phyloP scores from a whole-genome alignment of 2,888 invertebrate genomes.

The Drosophila sordidapex region DNA sequence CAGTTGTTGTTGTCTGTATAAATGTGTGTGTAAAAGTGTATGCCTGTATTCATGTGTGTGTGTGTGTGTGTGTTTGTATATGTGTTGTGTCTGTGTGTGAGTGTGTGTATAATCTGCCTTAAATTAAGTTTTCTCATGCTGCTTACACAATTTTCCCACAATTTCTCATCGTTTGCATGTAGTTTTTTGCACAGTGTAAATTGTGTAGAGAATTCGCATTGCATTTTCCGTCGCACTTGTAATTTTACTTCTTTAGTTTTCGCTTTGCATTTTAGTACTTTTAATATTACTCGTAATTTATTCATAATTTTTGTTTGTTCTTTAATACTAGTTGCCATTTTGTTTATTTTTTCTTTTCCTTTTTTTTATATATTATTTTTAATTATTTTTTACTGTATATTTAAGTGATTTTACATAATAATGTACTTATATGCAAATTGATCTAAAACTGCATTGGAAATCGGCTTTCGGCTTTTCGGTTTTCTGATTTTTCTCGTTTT shows the following conservation, averaged over 20 bases:
- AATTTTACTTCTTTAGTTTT: constrained; percentile 52
- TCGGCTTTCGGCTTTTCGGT: constrained; percentile 46
- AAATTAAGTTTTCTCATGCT: constrained; percentile 60
- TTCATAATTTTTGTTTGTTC: constrained; percentile 64
- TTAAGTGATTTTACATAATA: constrained; percentile 79
- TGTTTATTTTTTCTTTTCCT: constrained; percentile 25
- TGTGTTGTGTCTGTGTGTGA: constrained; percentile 22
- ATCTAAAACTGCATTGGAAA: constrained; percentile 69
- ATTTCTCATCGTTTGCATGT: constrained; percentile 29
- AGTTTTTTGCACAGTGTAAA: constrained; percentile 14
- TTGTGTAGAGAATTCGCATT: constrained; percentile 42
- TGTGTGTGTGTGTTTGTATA: not conserved
- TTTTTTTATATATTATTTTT: constrained; percentile 25
- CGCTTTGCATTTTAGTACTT: constrained; percentile 49
- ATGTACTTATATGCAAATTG: constrained; percentile 73
- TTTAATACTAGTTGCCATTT: constrained; percentile 71
- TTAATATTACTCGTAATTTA: constrained; percentile 70
- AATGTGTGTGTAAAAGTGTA: constrained; percentile 55
- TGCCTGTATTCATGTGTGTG: constrained; percentile 51
- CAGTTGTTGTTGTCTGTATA: constrained; percentile 67
- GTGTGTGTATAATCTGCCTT: constrained; percentile 61
- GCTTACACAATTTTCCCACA: constrained; percentile 51
- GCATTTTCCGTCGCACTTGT: constrained; percentile 35
- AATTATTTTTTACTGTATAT: constrained; percentile 53
- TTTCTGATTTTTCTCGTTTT: constrained; percentile 33